These are phyloP conservation scores for Tetragnatha montana DNA, from an alignment of 2,888 invertebrate species.

Conservation along the genomic window DNA sequence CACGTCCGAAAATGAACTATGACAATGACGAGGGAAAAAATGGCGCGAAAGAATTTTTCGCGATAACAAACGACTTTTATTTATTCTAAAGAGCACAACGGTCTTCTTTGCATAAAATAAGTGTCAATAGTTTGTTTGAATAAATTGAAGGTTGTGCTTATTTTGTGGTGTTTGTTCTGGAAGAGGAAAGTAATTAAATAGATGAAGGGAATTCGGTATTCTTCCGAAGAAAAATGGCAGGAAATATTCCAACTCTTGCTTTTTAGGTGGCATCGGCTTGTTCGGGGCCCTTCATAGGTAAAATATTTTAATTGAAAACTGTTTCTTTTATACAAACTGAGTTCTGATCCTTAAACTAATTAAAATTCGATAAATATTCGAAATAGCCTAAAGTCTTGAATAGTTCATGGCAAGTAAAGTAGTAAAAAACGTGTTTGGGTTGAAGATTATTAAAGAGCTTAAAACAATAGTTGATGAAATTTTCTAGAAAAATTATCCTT, in stretches of 20 bases:
- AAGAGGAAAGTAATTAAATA: neutral
- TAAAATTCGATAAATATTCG: conserved; percentile 4
- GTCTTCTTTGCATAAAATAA: neutral
- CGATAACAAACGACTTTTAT: neutral
- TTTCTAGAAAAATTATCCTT: neutral
- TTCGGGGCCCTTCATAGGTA: neutral
- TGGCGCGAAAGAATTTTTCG: neutral
- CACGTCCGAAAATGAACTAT: neutral
- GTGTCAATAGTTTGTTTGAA: conserved; percentile 1
- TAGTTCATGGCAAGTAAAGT: neutral
- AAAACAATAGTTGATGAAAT: neutral
- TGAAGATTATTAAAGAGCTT: neutral
- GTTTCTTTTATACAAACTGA: neutral
- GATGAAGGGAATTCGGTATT: neutral
- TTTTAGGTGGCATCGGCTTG: neutral
- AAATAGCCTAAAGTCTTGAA: neutral
- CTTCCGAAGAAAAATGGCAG: neutral
- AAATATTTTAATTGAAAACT: conserved; percentile 15
- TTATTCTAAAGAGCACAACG: neutral
- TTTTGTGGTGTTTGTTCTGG: neutral
- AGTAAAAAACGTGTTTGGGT: neutral
- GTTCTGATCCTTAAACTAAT: neutral
- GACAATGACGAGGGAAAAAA: neutral
- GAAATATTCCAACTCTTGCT: neutral
- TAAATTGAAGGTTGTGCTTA: neutral